Percentiles rank a stretch among this genome's conserved stretches.
These are phyloP conservation scores for Ips nitidus DNA, from an alignment of 1,140 invertebrate species.

Conservation along the genomic window DNA sequence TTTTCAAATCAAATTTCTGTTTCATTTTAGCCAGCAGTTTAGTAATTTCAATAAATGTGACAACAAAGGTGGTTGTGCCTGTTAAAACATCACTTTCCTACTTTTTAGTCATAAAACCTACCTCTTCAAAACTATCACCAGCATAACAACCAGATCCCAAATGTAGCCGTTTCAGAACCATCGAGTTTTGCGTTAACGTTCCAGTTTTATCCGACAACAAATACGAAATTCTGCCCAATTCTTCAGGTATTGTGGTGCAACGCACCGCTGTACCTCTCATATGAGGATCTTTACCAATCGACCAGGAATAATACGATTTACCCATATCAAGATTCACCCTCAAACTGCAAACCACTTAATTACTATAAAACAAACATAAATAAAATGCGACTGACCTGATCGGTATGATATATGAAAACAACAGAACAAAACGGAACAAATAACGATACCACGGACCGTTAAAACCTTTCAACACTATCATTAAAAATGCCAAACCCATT, in stretches of 20 bases:
- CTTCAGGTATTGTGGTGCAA: slow-evolving; percentile 98
- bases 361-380: slow-evolving; percentile 31
- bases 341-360: slow-evolving; percentile 64
- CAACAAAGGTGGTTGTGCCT: too few species aligned
- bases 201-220: slow-evolving; percentile 97
- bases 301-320: slow-evolving; percentile 96
- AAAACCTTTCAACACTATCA: slow-evolving; percentile 96
- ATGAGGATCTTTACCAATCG: slow-evolving; percentile 90
- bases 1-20: too few species aligned
- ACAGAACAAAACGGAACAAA: slow-evolving; percentile 92
- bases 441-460: slow-evolving; percentile 96
- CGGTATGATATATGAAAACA: slow-evolving; percentile 99
- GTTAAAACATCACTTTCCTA: neutral
- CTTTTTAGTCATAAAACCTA: slow-evolving; percentile 44
- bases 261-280: slow-evolving; percentile 95
- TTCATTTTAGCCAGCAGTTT: neutral
- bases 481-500: slow-evolving; percentile 85
- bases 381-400: slow-evolving; percentile 65
- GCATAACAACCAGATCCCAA: slow-evolving; percentile 87
- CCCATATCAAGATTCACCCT: slow-evolving; percentile 99
- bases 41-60: neutral
- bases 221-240: slow-evolving; percentile 95
- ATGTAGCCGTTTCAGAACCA: slow-evolving; percentile 96
- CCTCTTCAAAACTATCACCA: slow-evolving; percentile 86
- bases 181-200: slow-evolving; percentile 98